Base-by-base conservation (phyloP, 2,113 vertebrate genomes). In the Hymenochirus boettgeri region DNA sequence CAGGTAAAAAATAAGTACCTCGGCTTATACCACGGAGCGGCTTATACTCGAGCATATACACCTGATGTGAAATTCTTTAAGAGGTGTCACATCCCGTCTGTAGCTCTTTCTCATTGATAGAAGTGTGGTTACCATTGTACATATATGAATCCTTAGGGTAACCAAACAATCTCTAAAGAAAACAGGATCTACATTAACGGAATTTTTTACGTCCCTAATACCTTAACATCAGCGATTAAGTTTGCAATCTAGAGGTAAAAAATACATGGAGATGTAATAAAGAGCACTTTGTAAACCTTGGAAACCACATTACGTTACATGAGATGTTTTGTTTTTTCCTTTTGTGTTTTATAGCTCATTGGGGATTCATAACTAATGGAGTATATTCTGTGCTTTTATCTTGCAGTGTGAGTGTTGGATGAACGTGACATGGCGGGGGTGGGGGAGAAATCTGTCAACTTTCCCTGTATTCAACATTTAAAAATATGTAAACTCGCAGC, bases 241-340 rank as follows among this genome's bases (percentile, higher is more conserved):
- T 42, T 42, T 42, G n/a, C 15, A 42, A 2, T 42, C 39, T 7
- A 13, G 37, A 39, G 10, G 15, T 1, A 42, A 15, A 42, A 42
- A 42, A 42, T n/a, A 42, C 15, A n/a, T 42, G 7, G n/a, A 42
- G 39, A 42, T 17, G 52, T 21, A 18, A 56, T 47, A 33, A 56
- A 46, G 25, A 31, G 11, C 11, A 21, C 25, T 42, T 42, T 47
- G 25, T 46, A 56, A 56, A 45, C 56, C 52, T 46, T 19, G 22
- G 51, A 25, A 51, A 21, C 37, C 21, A 10, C 18, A 27, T 29
- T n/a, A 26, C 23, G 42, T 42, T 21, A 23, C 52, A 56, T 37
- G 23, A 65, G n/a, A 48, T 48, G 39, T 65, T 48, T 65, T 48
- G 26, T 56, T 35, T 57, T 12, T 15, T 48, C 31, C 11, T 6